Conservation (phyloP, 2,113 vertebrate genomes). For the Sapayoa aenigma region DNA sequence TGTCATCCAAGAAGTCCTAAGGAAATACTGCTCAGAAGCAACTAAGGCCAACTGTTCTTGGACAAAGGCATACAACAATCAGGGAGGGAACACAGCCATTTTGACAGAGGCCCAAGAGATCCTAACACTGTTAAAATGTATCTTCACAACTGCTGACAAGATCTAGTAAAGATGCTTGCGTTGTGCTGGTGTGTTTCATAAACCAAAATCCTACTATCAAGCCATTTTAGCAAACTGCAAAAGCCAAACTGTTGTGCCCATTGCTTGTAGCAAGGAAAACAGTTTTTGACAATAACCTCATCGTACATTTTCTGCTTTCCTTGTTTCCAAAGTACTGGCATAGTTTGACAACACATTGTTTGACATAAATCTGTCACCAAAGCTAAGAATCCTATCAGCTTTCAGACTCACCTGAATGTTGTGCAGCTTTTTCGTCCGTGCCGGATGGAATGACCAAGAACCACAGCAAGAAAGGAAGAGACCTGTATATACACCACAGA, state of each 20-base stretch:
- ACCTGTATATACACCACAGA: neutral
- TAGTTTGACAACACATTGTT: neutral
- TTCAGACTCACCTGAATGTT: neutral
- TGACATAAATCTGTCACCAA: neutral
- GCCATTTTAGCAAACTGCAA: neutral
- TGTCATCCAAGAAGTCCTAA: neutral
- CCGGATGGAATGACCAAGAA: neutral
- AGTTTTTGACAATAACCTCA: neutral
- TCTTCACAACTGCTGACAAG: neutral
- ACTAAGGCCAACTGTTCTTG: neutral
- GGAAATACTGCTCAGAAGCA: neutral
- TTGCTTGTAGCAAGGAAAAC: neutral
- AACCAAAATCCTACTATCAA: neutral
- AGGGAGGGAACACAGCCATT: neutral
- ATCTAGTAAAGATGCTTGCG: neutral
- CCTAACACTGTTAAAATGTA: neutral
- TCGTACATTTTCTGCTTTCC: neutral
- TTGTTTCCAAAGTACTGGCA: neutral
- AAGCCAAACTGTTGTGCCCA: neutral
- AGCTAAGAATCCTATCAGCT: neutral
- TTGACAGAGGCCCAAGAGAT: conserved; percentile 1
- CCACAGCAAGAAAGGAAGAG: neutral
- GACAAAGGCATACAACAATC: neutral
- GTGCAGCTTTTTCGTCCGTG: neutral
- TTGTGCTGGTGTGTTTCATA: neutral